These are phyloP conservation scores for Anorthoa munda DNA, from an alignment of 2,888 invertebrate genomes.

Conservation along the genomic window DNA sequence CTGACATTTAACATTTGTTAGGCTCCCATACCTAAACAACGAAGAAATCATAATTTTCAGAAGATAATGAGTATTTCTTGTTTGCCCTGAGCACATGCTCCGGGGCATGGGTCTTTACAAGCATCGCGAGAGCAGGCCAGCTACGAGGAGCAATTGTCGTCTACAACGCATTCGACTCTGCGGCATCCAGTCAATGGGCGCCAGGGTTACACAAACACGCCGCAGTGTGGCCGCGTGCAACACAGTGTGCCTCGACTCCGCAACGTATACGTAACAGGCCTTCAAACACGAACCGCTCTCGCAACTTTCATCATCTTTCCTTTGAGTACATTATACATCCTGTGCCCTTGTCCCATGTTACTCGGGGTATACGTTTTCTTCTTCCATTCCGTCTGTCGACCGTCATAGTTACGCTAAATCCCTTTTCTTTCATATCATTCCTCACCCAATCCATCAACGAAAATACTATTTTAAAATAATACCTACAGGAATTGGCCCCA, in stretches of 20 bases:
- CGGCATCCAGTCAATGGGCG: slow-evolving; percentile 95
- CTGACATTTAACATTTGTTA: neutral
- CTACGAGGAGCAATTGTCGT: slow-evolving; percentile 95
- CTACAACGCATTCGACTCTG: slow-evolving; percentile 94
- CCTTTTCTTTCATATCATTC: too few species aligned
- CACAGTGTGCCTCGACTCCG: slow-evolving; percentile 95
- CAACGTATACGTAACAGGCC: slow-evolving; percentile 95
- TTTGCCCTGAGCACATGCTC: slow-evolving; percentile 93
- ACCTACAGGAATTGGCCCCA: neutral
- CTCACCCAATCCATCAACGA: neutral
- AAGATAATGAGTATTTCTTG: too few species aligned
- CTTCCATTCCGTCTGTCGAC: too few species aligned
- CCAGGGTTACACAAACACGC: slow-evolving; percentile 95
- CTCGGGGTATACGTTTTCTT: too few species aligned
- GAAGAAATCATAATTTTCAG: too few species aligned
- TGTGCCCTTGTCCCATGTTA: too few species aligned
- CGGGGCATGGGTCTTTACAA: slow-evolving; percentile 96
- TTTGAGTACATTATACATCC: too few species aligned
- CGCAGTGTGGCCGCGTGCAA: slow-evolving; percentile 94
- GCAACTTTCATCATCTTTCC: slow-evolving; percentile 93
- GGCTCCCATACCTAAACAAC: too few species aligned
- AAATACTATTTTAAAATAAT: neutral
- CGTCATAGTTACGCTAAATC: too few species aligned
- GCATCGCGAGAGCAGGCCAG: slow-evolving; percentile 94
- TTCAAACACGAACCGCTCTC: slow-evolving; percentile 95